phyloP scores from a whole-genome alignment of 2,113 vertebrate species.

The Dipodomys stephensi region DNA sequence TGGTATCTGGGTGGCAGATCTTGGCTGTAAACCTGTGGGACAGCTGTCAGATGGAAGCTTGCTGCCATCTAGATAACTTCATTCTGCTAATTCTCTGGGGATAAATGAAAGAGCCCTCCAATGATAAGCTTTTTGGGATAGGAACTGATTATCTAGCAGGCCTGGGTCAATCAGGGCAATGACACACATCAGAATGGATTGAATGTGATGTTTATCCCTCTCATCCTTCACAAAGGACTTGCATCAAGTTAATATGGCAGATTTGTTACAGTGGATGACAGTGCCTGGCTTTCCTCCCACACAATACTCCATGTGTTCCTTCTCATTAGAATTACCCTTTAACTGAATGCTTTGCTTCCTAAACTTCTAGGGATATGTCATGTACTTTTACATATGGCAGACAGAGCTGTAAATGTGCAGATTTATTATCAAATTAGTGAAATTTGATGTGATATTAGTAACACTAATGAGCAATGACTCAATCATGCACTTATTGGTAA shows the following conservation, averaged over 20 bases:
- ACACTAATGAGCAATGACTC: constrained; percentile 38
- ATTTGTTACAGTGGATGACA: not conserved
- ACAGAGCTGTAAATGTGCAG: constrained; percentile 1
- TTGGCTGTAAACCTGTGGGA: not conserved
- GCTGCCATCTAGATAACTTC: constrained; percentile 8
- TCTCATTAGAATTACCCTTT: constrained; percentile 60
- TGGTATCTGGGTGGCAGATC: not conserved
- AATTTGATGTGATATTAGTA: constrained; percentile 37
- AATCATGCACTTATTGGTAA: constrained; percentile 3
- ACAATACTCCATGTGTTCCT: not conserved
- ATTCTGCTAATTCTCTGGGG: constrained; percentile 41
- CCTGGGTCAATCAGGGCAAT: constrained; percentile 48
- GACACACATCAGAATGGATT: not conserved
- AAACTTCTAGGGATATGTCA: not conserved
- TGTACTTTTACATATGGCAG: not conserved
- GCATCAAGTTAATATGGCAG: constrained; percentile 14
- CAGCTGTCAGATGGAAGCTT: not conserved
- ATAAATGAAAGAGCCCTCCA: constrained; percentile 7
- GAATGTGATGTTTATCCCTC: not conserved
- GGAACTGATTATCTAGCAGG: constrained; percentile 6
- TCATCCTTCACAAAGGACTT: not conserved
- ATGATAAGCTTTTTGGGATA: constrained; percentile 31
- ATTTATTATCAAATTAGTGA: constrained; percentile 52
- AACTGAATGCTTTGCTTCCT: constrained; percentile 7
- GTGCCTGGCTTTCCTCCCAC: constrained; percentile 12